Evolutionary conservation across 2,797 vertebrate genomes (phyloP).

Genomic region (Rachycentron canadum): DNA sequence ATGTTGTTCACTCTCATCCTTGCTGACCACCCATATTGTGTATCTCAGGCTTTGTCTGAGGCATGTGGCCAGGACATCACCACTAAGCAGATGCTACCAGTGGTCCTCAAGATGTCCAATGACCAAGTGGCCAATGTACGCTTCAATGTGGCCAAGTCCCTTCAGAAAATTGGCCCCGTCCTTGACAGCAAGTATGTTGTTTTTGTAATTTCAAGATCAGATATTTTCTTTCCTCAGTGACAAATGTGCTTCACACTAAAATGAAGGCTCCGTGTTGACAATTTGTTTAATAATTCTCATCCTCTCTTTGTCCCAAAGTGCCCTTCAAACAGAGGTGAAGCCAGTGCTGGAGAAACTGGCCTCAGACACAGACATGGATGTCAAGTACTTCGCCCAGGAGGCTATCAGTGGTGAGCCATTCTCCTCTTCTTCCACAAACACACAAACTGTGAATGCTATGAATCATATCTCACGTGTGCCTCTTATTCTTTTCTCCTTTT

Average conservation of each 20-base stretch:
- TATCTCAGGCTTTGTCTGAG: constrained; percentile 88
- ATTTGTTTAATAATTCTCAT: background rate
- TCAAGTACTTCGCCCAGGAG: constrained; percentile 95
- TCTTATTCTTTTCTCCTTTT: background rate
- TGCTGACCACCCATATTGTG: background rate
- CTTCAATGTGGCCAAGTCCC: constrained; percentile 94
- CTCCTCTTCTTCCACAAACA: background rate
- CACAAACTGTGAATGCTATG: background rate
- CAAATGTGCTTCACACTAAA: background rate
- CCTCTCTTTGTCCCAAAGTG: constrained; percentile 71
- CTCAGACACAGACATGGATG: constrained; percentile 93
- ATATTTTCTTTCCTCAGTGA: background rate
- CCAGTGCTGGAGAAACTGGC: constrained; percentile 91
- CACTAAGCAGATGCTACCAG: constrained; percentile 93
- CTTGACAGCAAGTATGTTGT: constrained; percentile 88
- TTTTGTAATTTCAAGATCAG: background rate
- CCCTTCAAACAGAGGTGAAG: constrained; percentile 91
- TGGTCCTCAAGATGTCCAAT: constrained; percentile 93
- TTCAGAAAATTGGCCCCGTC: constrained; percentile 93
- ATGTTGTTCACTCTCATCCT: background rate
- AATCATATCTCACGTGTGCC: background rate
- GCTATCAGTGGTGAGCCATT: constrained; percentile 89
- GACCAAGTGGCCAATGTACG: constrained; percentile 96
- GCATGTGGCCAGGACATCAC: constrained; percentile 93
- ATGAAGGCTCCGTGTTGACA: background rate